phyloP scores from a whole-genome alignment of 2,888 invertebrate species.

The Apamea crenata region DNA sequence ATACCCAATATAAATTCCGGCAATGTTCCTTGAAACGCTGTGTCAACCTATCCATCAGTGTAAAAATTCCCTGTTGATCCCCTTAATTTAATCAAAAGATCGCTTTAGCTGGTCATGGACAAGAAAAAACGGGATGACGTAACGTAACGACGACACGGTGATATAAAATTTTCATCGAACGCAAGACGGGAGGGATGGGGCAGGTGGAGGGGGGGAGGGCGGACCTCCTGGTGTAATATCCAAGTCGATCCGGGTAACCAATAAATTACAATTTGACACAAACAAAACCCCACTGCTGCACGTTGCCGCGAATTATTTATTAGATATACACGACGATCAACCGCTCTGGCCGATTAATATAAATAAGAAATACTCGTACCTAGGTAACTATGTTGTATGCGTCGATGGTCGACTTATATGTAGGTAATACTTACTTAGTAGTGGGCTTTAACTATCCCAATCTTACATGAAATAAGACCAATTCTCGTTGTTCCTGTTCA shows the following conservation, averaged over 20 bases:
- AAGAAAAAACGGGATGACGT: conserved; percentile 89
- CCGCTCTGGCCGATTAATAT: conserved; percentile 41
- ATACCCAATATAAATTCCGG: conserved; percentile 88
- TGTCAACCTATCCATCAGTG: conserved; percentile 90
- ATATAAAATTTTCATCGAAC: conserved; percentile 89
- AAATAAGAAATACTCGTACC: conserved; percentile 30
- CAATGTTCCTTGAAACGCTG: conserved; percentile 87
- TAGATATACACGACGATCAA: conserved; percentile 73
- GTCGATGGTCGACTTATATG: neutral
- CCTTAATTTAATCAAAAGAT: conserved; percentile 90
- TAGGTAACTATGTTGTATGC: conserved; percentile 3
- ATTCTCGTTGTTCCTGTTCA: neutral
- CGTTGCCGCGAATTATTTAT: conserved; percentile 87
- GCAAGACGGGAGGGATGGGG: conserved; percentile 70
- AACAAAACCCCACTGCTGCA: conserved; percentile 87
- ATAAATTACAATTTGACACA: conserved; percentile 90
- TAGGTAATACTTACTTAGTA: neutral
- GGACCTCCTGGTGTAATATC: conserved; percentile 85
- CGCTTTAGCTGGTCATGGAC: conserved; percentile 87
- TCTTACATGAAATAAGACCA: neutral
- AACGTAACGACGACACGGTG: conserved; percentile 84
- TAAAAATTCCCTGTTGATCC: conserved; percentile 89
- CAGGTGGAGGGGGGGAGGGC: conserved; percentile 54
- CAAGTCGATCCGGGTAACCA: conserved; percentile 86
- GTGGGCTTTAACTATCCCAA: too few species aligned